These are phyloP conservation scores for Homarus gammarus DNA, from an alignment of 2,888 invertebrate species.

Conservation along the genomic window DNA sequence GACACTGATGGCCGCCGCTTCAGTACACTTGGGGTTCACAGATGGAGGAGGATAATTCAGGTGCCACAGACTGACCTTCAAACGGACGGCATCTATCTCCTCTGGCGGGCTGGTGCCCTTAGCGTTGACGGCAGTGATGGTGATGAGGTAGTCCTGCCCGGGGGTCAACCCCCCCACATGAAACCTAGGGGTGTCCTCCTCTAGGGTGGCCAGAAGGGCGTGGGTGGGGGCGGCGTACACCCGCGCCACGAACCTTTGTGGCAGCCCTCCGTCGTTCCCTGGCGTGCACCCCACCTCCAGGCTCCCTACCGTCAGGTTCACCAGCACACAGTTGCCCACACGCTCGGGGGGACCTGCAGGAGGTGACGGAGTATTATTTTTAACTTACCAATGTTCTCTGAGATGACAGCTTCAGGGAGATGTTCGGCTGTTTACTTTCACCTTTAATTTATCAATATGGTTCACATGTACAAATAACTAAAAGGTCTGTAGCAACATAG, in stretches of 20 bases:
- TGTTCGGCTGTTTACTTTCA: too few relatives aligned
- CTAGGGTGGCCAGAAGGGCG: slow-evolving; percentile 63
- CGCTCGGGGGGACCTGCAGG: slow-evolving; percentile 72
- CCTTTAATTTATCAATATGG: too few relatives aligned
- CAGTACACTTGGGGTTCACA: too few relatives aligned
- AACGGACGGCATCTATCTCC: slow-evolving; percentile 36
- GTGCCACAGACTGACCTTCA: slow-evolving; percentile 8
- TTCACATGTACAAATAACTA: too few relatives aligned
- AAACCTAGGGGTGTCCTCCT: slow-evolving; percentile 66
- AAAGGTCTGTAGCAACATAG: too few relatives aligned
- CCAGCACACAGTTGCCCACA: slow-evolving; percentile 69
- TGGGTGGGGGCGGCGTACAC: slow-evolving; percentile 72
- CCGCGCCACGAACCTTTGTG: slow-evolving; percentile 67
- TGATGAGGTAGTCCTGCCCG: slow-evolving; percentile 74
- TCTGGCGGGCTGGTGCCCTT: slow-evolving; percentile 72
- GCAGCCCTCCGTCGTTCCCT: slow-evolving; percentile 69
- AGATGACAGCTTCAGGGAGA: too few relatives aligned
- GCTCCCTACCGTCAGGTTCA: slow-evolving; percentile 70
- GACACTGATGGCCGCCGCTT: too few relatives aligned
- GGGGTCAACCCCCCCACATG: slow-evolving; percentile 71
- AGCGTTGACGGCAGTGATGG: slow-evolving; percentile 72
- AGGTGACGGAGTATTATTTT: too few relatives aligned
- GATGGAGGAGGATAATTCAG: too few relatives aligned
- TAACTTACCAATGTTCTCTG: too few relatives aligned
- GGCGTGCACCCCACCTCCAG: slow-evolving; percentile 72